Evolutionary conservation across 35 echinoderm and acorn worm genomes (phyloP), one percentile per base, ranked within the genome.

Genomic region (Holothuria glaberrima): DNA sequence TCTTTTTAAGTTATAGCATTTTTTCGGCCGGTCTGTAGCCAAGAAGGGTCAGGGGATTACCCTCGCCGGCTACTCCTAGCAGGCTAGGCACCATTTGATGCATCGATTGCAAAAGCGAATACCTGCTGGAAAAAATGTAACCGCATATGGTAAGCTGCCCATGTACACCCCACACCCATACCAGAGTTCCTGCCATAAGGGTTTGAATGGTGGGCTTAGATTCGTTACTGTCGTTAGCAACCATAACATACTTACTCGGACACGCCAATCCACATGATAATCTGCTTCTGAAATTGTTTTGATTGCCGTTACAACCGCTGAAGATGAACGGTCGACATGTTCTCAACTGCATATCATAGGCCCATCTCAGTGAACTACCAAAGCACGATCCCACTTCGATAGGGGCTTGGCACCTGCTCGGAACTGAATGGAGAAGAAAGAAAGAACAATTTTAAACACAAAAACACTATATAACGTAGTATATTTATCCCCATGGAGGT

Each of bases 271-370:
- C 21, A 16, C 74, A 78, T 10, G 50, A 17, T 10, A 24, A 4
- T 7, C 41, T 30, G 29, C 18, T 78, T 29, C 74, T 20, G 20
- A 78, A 78, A 48, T 78, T 78, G 74, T 78, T 78, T 78, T 54
- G 74, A 48, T 78, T 78, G 4, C 74, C 74, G 44, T 78, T 78
- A 48, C 36, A 78, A 48, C 20, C 44, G 44, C 74, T 24, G 20
- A 9, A 78, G 12, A 48, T 13, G 38, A 78, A 78, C 44, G 74
- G 74, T 48, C 74, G 36, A 27, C 74, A 78, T 22, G 6, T 12
- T 6, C 33, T 28, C 10, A 24, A 45, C 19, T 41, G 6, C 24
- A 48, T 48, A 26, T 78, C 74, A 29, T 48, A 78, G 6, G 38
- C 74, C 74, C 74, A 78, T 78, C 74, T 50, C 29, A 78, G 12